Conservation (phyloP, 1,140 invertebrate genomes). For the Lordiphosa collinella region DNA sequence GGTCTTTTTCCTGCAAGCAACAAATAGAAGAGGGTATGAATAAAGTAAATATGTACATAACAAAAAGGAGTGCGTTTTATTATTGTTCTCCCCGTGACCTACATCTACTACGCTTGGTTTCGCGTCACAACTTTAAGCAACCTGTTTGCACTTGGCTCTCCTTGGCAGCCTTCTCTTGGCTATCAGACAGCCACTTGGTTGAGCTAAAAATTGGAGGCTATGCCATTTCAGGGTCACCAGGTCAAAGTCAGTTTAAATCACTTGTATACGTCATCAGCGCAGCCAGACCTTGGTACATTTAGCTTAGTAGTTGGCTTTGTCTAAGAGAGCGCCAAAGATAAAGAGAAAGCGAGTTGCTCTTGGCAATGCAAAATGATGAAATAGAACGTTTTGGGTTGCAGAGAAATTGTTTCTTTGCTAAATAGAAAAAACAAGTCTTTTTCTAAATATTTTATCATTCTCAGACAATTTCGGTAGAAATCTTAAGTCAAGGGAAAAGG, state of each 20-base stretch:
- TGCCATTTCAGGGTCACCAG: conserved; percentile 6
- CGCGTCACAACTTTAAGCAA: not conserved
- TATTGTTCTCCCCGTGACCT: too few relatives aligned
- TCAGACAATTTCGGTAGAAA: too few relatives aligned
- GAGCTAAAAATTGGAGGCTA: not conserved
- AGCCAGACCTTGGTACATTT: not conserved
- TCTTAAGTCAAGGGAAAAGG: too few relatives aligned
- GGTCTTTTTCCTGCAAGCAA: conserved; percentile 92
- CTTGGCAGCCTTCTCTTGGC: not conserved
- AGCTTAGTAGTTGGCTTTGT: too few relatives aligned
- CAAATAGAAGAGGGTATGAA: not conserved
- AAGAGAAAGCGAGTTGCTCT: too few relatives aligned
- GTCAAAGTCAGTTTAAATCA: conserved; percentile 11
- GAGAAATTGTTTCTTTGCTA: too few relatives aligned
- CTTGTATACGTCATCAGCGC: conserved; percentile 8
- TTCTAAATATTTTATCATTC: too few relatives aligned
- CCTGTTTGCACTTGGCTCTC: conserved; percentile 5
- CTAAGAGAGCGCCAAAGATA: too few relatives aligned
- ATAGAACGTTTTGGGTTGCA: too few relatives aligned
- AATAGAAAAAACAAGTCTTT: too few relatives aligned
- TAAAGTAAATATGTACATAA: not conserved
- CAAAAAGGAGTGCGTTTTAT: not conserved
- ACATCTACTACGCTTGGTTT: too few relatives aligned
- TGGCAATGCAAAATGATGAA: too few relatives aligned
- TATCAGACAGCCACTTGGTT: not conserved